Evolutionary conservation across 2,888 invertebrate genomes (phyloP).

Genomic region (Orthonevra nobilis): DNA sequence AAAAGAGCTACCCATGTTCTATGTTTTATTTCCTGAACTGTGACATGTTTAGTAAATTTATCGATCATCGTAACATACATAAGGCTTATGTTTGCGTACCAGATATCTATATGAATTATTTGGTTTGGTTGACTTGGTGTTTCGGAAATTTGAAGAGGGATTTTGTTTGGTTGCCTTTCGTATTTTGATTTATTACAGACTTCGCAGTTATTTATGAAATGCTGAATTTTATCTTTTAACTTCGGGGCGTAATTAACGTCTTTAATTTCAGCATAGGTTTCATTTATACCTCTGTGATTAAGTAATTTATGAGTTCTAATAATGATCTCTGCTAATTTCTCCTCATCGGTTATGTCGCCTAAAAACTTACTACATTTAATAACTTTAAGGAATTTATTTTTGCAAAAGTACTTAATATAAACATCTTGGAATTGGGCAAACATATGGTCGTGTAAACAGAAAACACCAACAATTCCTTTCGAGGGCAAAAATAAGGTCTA

Average conservation of each 20-base stretch:
- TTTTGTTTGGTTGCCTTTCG: constrained; percentile 20
- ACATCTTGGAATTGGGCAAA: constrained; percentile 29
- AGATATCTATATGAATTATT: constrained; percentile 30
- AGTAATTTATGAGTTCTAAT: constrained; percentile 11
- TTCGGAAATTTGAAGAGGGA: constrained; percentile 4
- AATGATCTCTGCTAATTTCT: constrained; percentile 12
- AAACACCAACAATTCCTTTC: constrained; percentile 35
- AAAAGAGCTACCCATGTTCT: constrained; percentile 42
- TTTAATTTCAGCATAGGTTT: constrained; percentile 31
- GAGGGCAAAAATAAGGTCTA: constrained; percentile 6
- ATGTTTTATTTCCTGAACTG: constrained; percentile 20
- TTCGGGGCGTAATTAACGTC: constrained; percentile 27
- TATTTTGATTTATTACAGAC: constrained; percentile 28
- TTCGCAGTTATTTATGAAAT: constrained; percentile 34
- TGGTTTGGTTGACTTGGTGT: constrained; percentile 16
- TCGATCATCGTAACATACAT: constrained; percentile 41
- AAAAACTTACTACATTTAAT: constrained; percentile 32
- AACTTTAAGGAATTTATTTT: constrained; percentile 31
- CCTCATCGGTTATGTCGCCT: constrained; percentile 23
- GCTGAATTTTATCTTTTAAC: constrained; percentile 15
- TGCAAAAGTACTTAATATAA: constrained; percentile 21
- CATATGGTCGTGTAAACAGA: constrained; percentile 13
- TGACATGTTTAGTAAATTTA: constrained; percentile 37
- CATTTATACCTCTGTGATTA: constrained; percentile 36
- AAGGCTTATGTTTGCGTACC: constrained; percentile 20